Evolutionary conservation across 2,797 vertebrate genomes (phyloP), one percentile per base, ranked within the genome.

Genomic region (Anisognathus igniventris): DNA sequence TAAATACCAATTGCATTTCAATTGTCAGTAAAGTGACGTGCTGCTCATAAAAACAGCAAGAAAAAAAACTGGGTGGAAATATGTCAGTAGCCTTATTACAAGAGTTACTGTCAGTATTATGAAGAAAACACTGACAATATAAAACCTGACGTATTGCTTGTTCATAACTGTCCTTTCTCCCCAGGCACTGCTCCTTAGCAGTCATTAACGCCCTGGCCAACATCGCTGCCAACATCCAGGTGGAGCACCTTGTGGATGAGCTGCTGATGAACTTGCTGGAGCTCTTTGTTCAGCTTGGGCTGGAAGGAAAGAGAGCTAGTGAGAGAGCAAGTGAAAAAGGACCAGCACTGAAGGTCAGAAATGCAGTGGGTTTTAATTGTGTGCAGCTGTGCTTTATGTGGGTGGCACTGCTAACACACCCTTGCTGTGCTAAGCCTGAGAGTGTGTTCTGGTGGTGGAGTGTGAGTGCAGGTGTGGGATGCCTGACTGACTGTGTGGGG

Each of bases 191-290:
- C 67, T 99, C 99, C 45, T 90, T 99, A 96, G 99, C 99, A 0
- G 99, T 99, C 89, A 99, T 99, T 92, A 99, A 99, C 0, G 99
- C 99, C 57, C 97, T 99, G 92, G 99, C 99, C 27, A 99, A 99
- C 96, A 99, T 99, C 0, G 99, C 99, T 2, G 99, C 99, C 42
- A 99, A 99, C 97, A 98, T 99, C 74, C 99, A 99, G 96, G 98
- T 98, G 0, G 99, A 99, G 67, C 99, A 99, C 37, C 98, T 99
- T 95, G 99, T 99, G 73, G 99, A 99, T 25, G 99, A 99, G 94
- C 98, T 99, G 58, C 98, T 99, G 93, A 99, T 99, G 97, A 99
- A 99, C 97, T 97, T 99, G 93, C 98, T 99, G 96, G 99, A 99
- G 93, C 98, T 99, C 47, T 99, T 99, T 84, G 99, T 99, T 65